Evolutionary conservation across 2,797 vertebrate genomes (phyloP).

Genomic region (Anas georgica): DNA sequence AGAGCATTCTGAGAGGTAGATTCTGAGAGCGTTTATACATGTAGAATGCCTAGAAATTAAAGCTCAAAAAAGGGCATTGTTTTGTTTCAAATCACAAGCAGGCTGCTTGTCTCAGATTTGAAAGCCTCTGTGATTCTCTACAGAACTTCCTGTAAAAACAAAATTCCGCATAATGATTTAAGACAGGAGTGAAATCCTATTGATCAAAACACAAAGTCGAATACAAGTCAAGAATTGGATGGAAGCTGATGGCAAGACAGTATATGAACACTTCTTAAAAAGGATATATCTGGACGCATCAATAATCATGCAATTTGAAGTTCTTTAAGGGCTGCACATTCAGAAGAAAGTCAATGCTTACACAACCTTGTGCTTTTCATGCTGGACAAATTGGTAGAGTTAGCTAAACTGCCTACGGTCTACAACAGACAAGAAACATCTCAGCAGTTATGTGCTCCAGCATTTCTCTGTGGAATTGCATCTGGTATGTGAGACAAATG

Average conservation of each 20-base stretch:
- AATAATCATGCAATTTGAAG: neutral
- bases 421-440: neutral
- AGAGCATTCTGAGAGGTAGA: neutral
- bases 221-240: neutral
- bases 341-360: neutral
- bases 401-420: neutral
- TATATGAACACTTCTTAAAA: rapidly evolving
- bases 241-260: neutral
- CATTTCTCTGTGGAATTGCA: neutral
- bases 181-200: neutral
- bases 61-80: neutral
- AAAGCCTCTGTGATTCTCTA: neutral
- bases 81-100: conserved; percentile 5
- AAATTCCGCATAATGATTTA: neutral
- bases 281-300: neutral
- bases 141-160: neutral
- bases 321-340: neutral
- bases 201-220: neutral
- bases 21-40: neutral
- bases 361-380: neutral
- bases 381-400: neutral
- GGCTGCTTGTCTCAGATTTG: neutral
- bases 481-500: neutral
- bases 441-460: neutral
- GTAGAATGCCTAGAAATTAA: neutral